A percentile compares a stretch with the other conserved stretches of the same genome.
These are phyloP conservation scores for Petromus typicus DNA, from an alignment of 2,113 vertebrate species.

Conservation along the genomic window DNA sequence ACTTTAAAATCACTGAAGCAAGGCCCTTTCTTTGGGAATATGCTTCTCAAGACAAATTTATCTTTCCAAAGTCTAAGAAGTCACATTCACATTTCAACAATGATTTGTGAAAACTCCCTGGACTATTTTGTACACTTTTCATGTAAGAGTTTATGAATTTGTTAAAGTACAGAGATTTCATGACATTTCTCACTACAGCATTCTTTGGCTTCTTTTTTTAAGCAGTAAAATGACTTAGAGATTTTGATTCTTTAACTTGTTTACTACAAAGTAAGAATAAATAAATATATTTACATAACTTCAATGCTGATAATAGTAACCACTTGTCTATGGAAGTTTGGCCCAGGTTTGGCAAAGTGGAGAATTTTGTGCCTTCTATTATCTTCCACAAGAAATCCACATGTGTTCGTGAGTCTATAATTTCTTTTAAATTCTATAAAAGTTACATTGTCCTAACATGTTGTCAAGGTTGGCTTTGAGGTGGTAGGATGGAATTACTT, in stretches of 20 bases:
- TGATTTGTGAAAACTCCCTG: not conserved
- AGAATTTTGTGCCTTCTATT: not conserved
- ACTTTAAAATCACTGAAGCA: not conserved
- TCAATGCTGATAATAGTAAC: not conserved
- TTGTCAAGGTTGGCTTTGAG: not conserved
- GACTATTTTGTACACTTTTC: not conserved
- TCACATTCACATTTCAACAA: not conserved
- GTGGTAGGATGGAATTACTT: not conserved
- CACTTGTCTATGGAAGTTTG: not conserved
- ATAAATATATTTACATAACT: not conserved
- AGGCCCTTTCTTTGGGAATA: not conserved
- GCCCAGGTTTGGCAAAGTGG: not conserved
- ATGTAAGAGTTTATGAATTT: not conserved
- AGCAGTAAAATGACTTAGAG: not conserved
- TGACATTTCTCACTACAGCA: not conserved
- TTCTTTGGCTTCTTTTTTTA: not conserved
- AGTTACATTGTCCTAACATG: not conserved
- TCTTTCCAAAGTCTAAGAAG: not conserved
- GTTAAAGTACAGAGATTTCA: not conserved
- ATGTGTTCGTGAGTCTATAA: not conserved
- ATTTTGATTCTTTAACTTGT: not conserved
- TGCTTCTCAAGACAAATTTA: slow-evolving; percentile 26
- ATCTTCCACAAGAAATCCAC: not conserved
- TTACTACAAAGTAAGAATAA: not conserved
- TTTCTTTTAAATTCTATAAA: not conserved